These are phyloP conservation scores for Anguilla marmorata DNA, from an alignment of 2,797 vertebrate species.

Conservation along the genomic window DNA sequence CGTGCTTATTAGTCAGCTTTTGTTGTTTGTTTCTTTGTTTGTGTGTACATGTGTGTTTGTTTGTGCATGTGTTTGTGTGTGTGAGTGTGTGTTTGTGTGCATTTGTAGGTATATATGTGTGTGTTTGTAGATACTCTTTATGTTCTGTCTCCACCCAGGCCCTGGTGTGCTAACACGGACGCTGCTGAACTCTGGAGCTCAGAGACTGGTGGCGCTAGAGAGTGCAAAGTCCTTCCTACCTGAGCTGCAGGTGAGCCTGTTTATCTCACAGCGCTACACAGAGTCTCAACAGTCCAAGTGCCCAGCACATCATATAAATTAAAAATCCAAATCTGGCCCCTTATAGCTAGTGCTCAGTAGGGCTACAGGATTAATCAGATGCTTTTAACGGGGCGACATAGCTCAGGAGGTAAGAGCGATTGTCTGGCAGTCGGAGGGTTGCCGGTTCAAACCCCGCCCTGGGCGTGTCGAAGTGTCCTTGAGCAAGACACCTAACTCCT, in stretches of 20 bases:
- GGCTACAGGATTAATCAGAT: too few relatives aligned
- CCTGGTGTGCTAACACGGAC: constrained; percentile 86
- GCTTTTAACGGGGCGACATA: too few relatives aligned
- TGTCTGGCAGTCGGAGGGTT: too few relatives aligned
- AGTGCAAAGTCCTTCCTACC: constrained; percentile 73
- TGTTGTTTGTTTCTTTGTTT: neutral
- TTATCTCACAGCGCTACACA: neutral
- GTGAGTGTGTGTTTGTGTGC: constrained; percentile 29
- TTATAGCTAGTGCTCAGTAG: too few relatives aligned
- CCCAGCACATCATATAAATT: too few relatives aligned
- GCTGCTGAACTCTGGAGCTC: constrained; percentile 81
- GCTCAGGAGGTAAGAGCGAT: too few relatives aligned
- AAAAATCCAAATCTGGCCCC: neutral
- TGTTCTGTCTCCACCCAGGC: constrained; percentile 63
- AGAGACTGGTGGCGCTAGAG: constrained; percentile 85
- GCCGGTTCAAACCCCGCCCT: too few relatives aligned
- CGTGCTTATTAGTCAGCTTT: neutral
- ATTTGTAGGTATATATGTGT: neutral
- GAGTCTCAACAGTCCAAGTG: neutral
- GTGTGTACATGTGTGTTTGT: neutral
- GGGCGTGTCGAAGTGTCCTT: too few relatives aligned
- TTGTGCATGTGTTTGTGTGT: neutral
- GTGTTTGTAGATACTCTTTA: neutral
- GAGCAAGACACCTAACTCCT: too few relatives aligned
- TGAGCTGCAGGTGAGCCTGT: constrained; percentile 76